Evolutionary conservation across 2,113 vertebrate species (phyloP), one percentile per base, ranked within the genome.

Genomic region (Colaptes auratus): DNA sequence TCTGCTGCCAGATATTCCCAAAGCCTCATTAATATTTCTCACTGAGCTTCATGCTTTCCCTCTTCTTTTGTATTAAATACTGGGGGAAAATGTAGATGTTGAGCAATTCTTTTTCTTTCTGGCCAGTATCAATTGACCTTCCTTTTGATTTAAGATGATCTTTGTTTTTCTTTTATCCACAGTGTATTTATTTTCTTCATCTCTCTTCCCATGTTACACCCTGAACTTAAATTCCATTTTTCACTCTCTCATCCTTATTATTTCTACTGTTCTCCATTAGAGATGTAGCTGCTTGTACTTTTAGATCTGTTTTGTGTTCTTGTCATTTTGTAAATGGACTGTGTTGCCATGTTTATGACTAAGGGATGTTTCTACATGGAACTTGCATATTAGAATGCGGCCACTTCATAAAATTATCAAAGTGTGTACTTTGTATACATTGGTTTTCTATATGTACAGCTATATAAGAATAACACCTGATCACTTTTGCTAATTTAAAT

Each of bases 11-110:
- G 89, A 97, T 97, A 97, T 93, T 98, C 95, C 93, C 93, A 96
- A 96, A 97, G 82, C 83, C 85, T 97, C 91, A 97, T 98, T 96
- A 97, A 97, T 97, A 97, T 98, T 98, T 97, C 58, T 97, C 59
- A 65, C 90, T 60, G 67, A 97, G 65, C 72, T 93, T 64, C 74
- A 66, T 86, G 76, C 72, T 94, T 89, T 89, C 69, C 46, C 79
- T 97, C 65, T 69, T 92, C 72, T 75, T 97, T 88, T 86, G 74
- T 89, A 92, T 91, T 88, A 82, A 97, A 95, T 67, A 70, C 65
- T 91, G n/a, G 56, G 35, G 50, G 87, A 96, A 97, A 96, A 83
- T 67, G 58, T 71, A 83, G 72, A 77, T 33, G 19, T 78, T 82
- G 60, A 61, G 9, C 42, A 84, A 87, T 88, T 27, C 18, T 73